Percentiles rank a stretch among this genome's conserved stretches.
These are phyloP conservation scores for Lucinisca nassula DNA, from an alignment of 2,888 invertebrate genomes.

Conservation along the genomic window DNA sequence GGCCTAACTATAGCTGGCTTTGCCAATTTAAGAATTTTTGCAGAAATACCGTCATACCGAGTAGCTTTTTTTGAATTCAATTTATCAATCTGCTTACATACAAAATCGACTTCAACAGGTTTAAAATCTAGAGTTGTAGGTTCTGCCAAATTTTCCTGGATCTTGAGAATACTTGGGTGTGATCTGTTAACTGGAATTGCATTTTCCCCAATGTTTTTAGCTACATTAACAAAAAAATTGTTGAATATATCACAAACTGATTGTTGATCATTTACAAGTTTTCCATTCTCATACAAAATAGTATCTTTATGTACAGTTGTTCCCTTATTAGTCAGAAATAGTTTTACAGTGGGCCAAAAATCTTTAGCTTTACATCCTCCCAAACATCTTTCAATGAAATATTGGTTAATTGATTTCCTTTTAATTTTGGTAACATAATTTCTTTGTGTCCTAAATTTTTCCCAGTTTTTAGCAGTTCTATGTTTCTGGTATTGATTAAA, in stretches of 20 bases:
- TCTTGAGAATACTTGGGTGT: slow-evolving; percentile 21
- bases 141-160: not conserved
- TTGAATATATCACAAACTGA: slow-evolving; percentile 26
- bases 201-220: slow-evolving; percentile 13
- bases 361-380: no score
- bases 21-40: slow-evolving; percentile 7
- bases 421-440: no score
- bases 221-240: slow-evolving; percentile 17
- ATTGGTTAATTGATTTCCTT: no score
- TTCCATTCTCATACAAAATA: no score
- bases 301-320: no score
- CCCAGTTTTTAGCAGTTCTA: no score
- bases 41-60: slow-evolving; percentile 4
- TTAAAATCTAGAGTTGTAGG: not conserved
- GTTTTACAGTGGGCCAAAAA: no score
- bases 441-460: no score
- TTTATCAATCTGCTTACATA: slow-evolving; percentile 21
- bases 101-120: not conserved
- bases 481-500: no score
- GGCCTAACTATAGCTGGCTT: not conserved
- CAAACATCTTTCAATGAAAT: no score
- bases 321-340: no score
- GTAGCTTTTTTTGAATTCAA: slow-evolving; percentile 18
- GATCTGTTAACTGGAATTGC: not conserved
- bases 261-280: no score